Base-by-base conservation (phyloP, 2,888 invertebrate genomes). In the Patella caerulea region DNA sequence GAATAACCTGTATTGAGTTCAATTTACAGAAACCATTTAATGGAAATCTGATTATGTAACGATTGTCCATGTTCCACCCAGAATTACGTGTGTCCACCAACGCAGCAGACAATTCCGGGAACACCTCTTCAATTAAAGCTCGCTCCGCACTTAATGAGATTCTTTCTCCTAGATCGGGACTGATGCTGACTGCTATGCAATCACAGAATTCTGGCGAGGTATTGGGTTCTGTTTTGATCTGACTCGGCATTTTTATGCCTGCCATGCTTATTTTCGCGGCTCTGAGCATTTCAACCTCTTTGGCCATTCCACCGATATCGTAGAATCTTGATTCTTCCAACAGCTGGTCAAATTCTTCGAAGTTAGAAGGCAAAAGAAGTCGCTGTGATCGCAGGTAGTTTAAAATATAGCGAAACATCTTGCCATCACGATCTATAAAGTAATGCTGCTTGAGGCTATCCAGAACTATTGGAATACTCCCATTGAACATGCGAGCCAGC, bases 381-480 rank as follows among this genome's bases (percentile, higher is more conserved):
- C 95, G 94, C 80, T 96, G 96, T 92, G 97, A 96, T 88, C 99
- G 94, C 94, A 99, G 95, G 92, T 96, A 99, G 93, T 98, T 98
- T 82, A 99, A 94, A 89, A 99, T 97, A 92, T 99, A 98, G 34
- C 98, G 94, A 93, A 99, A 99, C 96, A 98, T 97, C 84, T 96
- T 96, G 3, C 99, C 98, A 91, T 99, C 99, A 73, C 99, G 94
- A 93, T 99, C 99, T 88, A 99, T 98, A 93, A 99, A 99, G 92
- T 99, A 99, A 92, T 99, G 98, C 91, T 98, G 98, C 92, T 98
- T 98, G 85, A 98, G 93, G 5, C 96, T 97, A 92, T 98, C 98
- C 92, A 98, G 93, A 19, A 98, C 97, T 85, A 98, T 98, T 4
- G 98, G 98, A 87, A 98, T 96, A 86, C 95, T 95, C 56, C 98